Conservation (phyloP, 2,797 vertebrate genomes). For the Eurystomus glaucurus region DNA sequence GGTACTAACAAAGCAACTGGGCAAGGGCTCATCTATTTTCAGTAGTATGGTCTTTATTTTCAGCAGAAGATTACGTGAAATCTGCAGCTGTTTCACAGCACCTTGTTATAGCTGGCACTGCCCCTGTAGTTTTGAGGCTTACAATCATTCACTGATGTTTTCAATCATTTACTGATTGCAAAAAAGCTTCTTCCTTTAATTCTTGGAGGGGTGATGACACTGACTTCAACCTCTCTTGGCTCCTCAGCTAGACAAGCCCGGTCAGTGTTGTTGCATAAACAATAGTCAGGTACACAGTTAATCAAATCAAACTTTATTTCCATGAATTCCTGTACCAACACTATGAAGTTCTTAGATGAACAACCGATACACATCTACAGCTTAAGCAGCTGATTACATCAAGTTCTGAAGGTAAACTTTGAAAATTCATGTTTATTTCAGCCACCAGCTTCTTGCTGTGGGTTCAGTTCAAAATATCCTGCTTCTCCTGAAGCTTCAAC, state of each 20-base stretch:
- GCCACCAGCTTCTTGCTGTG: background rate
- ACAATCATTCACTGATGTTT: rapidly evolving
- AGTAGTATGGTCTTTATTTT: background rate
- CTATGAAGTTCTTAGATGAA: background rate
- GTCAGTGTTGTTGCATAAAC: background rate
- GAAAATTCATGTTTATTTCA: background rate
- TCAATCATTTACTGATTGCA: rapidly evolving
- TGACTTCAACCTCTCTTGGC: background rate
- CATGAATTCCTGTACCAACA: background rate
- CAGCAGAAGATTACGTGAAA: rapidly evolving
- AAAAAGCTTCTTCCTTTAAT: background rate
- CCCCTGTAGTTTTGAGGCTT: background rate
- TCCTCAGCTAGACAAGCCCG: background rate
- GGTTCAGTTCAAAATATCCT: conserved; percentile 4
- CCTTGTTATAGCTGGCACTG: background rate
- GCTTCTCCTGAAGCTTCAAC: conserved; percentile 65
- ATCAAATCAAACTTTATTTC: conserved; percentile 62
- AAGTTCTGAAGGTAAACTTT: background rate
- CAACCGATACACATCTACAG: background rate
- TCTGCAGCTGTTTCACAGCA: background rate
- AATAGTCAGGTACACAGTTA: background rate
- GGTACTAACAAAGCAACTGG: background rate
- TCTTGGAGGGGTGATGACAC: background rate
- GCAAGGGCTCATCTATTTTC: background rate
- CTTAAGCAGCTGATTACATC: background rate